Conservation (phyloP, 2,113 vertebrate genomes). For the Plectropomus leopardus region DNA sequence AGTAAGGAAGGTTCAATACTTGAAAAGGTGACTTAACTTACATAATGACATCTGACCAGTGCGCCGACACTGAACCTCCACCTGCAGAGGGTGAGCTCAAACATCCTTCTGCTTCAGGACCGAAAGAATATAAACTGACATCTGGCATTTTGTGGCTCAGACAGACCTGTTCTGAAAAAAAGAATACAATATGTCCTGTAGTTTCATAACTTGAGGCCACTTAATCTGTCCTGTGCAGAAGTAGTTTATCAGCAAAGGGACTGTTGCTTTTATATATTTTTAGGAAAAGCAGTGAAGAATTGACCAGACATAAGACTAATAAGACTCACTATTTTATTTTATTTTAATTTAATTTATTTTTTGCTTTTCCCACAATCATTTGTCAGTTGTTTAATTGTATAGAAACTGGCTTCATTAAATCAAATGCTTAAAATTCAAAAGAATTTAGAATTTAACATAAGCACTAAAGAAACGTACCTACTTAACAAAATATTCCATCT, state of each 20-base stretch:
- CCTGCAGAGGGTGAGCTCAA: constrained; percentile 1
- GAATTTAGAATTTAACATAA: not conserved
- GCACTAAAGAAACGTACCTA: not conserved
- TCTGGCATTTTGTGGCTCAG: constrained; percentile 56
- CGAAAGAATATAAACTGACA: constrained; percentile 44
- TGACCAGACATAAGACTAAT: too few relatives aligned
- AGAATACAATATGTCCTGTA: not conserved
- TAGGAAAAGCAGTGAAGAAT: not conserved
- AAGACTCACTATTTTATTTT: too few relatives aligned
- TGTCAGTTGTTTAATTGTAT: not conserved
- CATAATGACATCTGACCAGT: constrained; percentile 35
- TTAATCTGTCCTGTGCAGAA: constrained; percentile 1
- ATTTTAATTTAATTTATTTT: too few relatives aligned
- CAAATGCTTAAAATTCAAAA: not conserved
- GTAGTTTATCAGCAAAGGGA: not conserved
- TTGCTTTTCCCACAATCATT: not conserved
- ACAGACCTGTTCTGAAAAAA: not conserved
- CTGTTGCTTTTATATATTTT: not conserved
- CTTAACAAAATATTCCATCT: not conserved
- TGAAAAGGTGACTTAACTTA: constrained; percentile 9
- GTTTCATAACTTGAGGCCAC: constrained; percentile 16
- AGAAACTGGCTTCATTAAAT: not conserved
- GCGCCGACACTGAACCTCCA: constrained; percentile 6
- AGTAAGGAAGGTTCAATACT: not conserved
- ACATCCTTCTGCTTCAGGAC: constrained; percentile 1